A percentile compares a stretch with the other conserved stretches of the same genome.
phyloP scores from a whole-genome alignment of 2,888 invertebrate genomes.

The Drosophila recens region DNA sequence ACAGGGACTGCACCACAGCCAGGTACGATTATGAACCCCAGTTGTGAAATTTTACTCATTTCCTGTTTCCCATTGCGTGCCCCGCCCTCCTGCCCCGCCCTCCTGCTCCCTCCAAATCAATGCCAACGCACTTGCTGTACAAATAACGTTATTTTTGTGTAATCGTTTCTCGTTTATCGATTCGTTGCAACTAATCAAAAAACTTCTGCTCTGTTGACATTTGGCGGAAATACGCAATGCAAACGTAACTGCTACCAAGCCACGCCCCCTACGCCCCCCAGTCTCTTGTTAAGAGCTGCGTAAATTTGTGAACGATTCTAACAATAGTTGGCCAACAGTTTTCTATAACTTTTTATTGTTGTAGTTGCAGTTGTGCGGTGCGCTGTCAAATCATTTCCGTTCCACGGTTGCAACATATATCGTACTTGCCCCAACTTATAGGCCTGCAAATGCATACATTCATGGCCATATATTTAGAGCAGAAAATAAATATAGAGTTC shows the following conservation, averaged over 20 bases:
- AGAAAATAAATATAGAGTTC: not conserved
- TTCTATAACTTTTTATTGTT: slow-evolving; percentile 29
- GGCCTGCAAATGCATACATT: not conserved
- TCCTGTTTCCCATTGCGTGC: slow-evolving; percentile 76
- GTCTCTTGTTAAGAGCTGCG: slow-evolving; percentile 60
- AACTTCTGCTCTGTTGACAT: slow-evolving; percentile 82
- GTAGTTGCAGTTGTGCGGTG: too few species aligned
- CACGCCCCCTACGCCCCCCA: not conserved
- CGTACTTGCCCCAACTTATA: slow-evolving; percentile 19
- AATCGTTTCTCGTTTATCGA: slow-evolving; percentile 26
- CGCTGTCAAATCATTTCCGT: slow-evolving; percentile 77
- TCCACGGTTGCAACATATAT: slow-evolving; percentile 71
- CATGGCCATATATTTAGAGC: slow-evolving; percentile 9
- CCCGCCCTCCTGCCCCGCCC: too few species aligned
- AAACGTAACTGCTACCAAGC: slow-evolving; percentile 68
- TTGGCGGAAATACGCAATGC: slow-evolving; percentile 84
- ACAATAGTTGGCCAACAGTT: slow-evolving; percentile 76
- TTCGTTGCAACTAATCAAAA: slow-evolving; percentile 74
- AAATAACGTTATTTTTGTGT: slow-evolving; percentile 40
- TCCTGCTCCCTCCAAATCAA: slow-evolving; percentile 4
- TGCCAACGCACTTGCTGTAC: slow-evolving; percentile 61
- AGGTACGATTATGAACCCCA: slow-evolving; percentile 92
- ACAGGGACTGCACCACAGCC: slow-evolving; percentile 99
- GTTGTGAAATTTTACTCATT: slow-evolving; percentile 77
- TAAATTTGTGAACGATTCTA: slow-evolving; percentile 78